Evolutionary conservation across 1,140 invertebrate species (phyloP), one percentile per base, ranked within the genome.

Genomic region (Gerris buenoi): DNA sequence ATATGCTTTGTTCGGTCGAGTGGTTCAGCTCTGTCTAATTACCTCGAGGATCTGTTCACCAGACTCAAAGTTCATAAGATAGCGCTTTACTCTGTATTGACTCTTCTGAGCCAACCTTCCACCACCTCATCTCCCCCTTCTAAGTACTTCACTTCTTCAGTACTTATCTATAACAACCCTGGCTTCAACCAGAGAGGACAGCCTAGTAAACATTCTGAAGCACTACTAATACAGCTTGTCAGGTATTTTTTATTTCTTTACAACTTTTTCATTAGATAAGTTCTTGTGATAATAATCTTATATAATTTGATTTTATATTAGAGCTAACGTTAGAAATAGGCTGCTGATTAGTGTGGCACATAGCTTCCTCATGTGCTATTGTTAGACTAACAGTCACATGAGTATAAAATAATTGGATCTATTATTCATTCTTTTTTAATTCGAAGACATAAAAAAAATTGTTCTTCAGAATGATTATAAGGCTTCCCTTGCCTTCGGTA

Each of bases 41-140:
- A 92, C 75, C 86, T 95, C 29, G 85, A 85, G 64, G 89, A 93
- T 77, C 77, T 94, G 67, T 77, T 95, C 69, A 81, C 83, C 0
- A 85, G 89, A 68, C 91, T 90, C 74, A 93, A 93, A 78, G 82
- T 95, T 26, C 92, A 95, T 77, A 93, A 93, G 76, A 87, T 90
- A n/a, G 79, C 91, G 27, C 79, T 95, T 33, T 90, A 93, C 75
- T 91, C 90, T 76, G 78, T 93, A 26, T 81, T 92, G 15, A 87
- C 90, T 5, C 84, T 71, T 81, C 82, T 76, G 81, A 81, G 5
- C 23, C 46, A 78, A 75, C 66, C 76, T 72, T 5, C 46, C 14
- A 58, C 61, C 26, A 57, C 2, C n/a, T n/a, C 65, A 33, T 46
- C 29, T n/a, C n/a, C n/a, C n/a, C n/a, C n/a, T n/a, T 75, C 77